These are phyloP conservation scores for Nesoenas mayeri DNA, from an alignment of 2,113 vertebrate species.

Conservation along the genomic window DNA sequence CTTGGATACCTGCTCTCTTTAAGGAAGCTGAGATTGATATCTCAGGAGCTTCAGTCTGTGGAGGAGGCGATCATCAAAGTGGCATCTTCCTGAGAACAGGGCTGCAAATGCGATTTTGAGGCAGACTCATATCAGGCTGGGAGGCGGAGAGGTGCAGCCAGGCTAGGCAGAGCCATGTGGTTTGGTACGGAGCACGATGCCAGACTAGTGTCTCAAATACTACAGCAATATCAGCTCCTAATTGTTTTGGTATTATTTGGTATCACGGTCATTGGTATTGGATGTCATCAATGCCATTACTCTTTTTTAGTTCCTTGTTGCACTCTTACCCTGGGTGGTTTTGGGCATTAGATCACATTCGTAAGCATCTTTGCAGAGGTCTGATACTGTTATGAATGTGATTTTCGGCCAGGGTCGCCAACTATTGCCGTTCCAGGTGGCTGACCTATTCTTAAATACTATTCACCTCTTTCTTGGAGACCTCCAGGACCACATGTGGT, in stretches of 20 bases:
- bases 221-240: background rate
- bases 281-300: accelerated
- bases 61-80: background rate
- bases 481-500: background rate
- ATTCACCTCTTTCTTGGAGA: background rate
- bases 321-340: background rate
- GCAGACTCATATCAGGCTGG: background rate
- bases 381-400: background rate
- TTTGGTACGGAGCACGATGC: background rate
- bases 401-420: background rate
- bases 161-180: background rate
- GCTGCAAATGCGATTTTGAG: background rate
- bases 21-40: background rate
- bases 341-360: background rate
- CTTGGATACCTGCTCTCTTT: background rate
- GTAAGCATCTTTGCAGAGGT: background rate
- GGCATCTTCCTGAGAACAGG: background rate
- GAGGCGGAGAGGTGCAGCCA: background rate
- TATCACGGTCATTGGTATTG: background rate
- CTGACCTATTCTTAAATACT: background rate
- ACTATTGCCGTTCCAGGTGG: background rate
- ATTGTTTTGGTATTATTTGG: background rate
- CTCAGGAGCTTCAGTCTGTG: background rate
- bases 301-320: background rate
- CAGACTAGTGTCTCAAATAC: background rate